Evolutionary conservation across 2,797 vertebrate species (phyloP).

Genomic region (Menidia menidia): DNA sequence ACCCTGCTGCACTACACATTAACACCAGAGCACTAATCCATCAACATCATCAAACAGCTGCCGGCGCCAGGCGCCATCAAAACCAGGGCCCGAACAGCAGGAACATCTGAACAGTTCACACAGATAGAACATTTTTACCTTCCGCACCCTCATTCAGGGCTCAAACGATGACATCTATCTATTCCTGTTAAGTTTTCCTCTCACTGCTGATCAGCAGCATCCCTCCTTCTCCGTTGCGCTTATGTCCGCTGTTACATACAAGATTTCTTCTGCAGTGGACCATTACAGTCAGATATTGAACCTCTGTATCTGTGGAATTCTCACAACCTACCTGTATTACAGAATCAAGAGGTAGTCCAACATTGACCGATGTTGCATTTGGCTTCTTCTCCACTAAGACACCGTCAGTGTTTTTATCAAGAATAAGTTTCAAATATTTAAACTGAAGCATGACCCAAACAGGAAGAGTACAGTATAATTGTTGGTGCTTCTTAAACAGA

Average conservation of each 20-base stretch:
- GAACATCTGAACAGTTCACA: constrained; percentile 38
- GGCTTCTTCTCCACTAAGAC: background rate
- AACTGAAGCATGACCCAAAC: background rate
- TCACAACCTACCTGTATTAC: background rate
- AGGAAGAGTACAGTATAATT: background rate
- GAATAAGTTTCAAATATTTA: no score
- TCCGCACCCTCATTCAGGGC: no score
- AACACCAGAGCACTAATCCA: constrained; percentile 69
- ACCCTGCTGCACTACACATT: constrained; percentile 65
- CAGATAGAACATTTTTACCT: background rate
- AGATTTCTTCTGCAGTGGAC: background rate
- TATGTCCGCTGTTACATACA: background rate
- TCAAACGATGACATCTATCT: no score
- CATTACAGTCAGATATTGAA: background rate
- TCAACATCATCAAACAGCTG: constrained; percentile 69
- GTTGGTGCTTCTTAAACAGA: background rate
- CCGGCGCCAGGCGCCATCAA: constrained; percentile 55
- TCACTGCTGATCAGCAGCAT: no score
- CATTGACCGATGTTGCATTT: background rate
- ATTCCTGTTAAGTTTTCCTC: no score
- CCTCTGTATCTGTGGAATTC: background rate
- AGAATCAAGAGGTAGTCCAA: no score
- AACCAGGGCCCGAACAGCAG: constrained; percentile 54
- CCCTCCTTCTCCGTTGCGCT: background rate
- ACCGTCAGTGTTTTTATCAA: background rate